Conservation (phyloP, 2,113 vertebrate species). For the Seriola rivoliana region DNA sequence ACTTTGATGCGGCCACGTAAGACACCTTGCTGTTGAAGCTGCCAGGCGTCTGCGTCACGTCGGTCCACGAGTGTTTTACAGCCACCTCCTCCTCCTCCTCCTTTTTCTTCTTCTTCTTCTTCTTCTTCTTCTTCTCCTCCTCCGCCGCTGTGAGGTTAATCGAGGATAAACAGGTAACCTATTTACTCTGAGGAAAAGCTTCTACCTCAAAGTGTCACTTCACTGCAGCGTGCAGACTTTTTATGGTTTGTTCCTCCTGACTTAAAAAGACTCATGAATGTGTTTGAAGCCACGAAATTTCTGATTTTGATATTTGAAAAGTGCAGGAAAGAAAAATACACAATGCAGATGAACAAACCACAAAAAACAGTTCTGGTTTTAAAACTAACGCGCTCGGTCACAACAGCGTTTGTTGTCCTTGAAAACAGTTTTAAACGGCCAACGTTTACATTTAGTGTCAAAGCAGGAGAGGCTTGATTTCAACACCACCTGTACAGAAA, state of each 20-base stretch:
- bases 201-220: not conserved
- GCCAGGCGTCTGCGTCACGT: not conserved
- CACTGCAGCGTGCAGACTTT: not conserved
- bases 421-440: too few species aligned
- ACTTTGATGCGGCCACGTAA: conserved; percentile 38
- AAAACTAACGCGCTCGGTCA: too few species aligned
- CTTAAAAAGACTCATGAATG: not conserved
- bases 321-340: too few species aligned
- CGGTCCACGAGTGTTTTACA: not conserved
- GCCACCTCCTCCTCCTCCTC: not conserved
- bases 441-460: too few species aligned
- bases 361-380: too few species aligned
- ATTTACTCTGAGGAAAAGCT: conserved; percentile 5
- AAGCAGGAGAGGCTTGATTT: too few species aligned
- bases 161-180: conserved; percentile 32
- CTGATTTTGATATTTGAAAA: too few species aligned
- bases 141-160: not conserved
- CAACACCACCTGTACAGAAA: too few species aligned
- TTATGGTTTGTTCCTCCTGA: not conserved
- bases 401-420: too few species aligned
- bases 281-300: not conserved
- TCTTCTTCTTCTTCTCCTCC: too few species aligned
- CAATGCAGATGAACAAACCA: too few species aligned
- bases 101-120: too few species aligned
- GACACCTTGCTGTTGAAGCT: conserved; percentile 7